phyloP scores from a whole-genome alignment of 2,113 vertebrate genomes.

The Perognathus longimembris region DNA sequence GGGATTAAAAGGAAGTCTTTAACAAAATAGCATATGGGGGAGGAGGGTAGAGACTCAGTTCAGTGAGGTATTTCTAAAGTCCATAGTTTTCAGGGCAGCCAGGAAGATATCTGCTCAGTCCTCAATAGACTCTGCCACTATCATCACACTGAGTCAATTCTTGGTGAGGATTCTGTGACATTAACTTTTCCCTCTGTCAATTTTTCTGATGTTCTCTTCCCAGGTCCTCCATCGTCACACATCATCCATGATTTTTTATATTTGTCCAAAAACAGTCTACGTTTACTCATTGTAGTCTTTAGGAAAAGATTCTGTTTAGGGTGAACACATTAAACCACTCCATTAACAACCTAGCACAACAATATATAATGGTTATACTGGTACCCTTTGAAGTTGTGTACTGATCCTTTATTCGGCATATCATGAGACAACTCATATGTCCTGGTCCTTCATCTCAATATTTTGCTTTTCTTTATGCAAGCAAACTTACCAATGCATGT shows the following conservation, averaged over 20 bases:
- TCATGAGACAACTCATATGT: not conserved
- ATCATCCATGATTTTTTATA: not conserved
- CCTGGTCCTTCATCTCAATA: not conserved
- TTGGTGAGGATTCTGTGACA: not conserved
- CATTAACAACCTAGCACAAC: too few species aligned
- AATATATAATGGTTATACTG: too few species aligned
- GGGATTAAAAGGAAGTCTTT: conserved; percentile 81
- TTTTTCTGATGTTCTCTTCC: not conserved
- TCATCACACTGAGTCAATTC: not conserved
- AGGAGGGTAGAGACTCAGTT: too few species aligned
- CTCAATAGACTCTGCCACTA: too few species aligned
- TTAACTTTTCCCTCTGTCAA: not conserved
- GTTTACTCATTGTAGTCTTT: too few species aligned
- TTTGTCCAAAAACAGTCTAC: not conserved
- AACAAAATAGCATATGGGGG: too few species aligned
- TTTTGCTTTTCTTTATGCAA: not conserved
- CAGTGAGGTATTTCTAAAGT: too few species aligned
- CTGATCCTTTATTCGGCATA: not conserved
- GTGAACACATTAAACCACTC: too few species aligned
- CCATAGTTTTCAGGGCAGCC: too few species aligned
- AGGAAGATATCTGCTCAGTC: too few species aligned
- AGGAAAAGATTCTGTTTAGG: too few species aligned
- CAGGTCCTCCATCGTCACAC: not conserved
- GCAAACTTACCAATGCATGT: not conserved
- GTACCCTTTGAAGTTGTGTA: not conserved